Base-by-base conservation (phyloP, 2,797 vertebrate genomes). In the Salmo trutta region DNA sequence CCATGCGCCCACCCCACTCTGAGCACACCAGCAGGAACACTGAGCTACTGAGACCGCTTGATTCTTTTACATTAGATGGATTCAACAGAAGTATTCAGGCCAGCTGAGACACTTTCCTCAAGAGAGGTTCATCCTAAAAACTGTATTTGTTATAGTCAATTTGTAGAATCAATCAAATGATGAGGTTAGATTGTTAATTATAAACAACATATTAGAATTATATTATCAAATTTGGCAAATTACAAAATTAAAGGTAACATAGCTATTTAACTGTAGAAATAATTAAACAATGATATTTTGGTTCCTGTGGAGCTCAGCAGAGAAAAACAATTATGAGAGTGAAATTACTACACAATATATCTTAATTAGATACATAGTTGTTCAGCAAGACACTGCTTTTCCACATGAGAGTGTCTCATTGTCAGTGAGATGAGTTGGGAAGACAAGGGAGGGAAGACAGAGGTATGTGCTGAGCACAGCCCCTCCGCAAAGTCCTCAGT, bases 11-110 rank as follows among this genome's bases (percentile, higher is more conserved):
- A 47, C 41, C 41, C 41, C 41, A 36, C 36, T 7, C 36, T 36
- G 36, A 36, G 36, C 85, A 71, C 75, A 8, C 21, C 81, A 80
- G 74, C 56, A 77, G 72, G 83, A 82, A 71, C 82, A 75, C 52
- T 29, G 71, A 77, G 76, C 79, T 82, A 81, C 77, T 88, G 75
- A 87, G 87, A 88, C 77, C 83, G 54, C 62, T 86, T 76, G 82
- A 68, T 84, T 82, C 80, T 81, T 72, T 78, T 71, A 68, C 31
- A 54, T 67, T 77, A 75, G 74, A 77, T 36, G 54, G 41, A 36
- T 73, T 76, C 76, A 69, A 51, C 33, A 73, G 56, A 59, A 19
- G 2, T 59, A 59, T 59, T 59, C 19, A 59, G 17, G 7, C 56
- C n/a, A 59, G 17, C 19, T 59, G 56, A 59, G 1, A 59, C 4